Percentiles rank a stretch among this genome's conserved stretches.
Conservation (phyloP, 2,888 invertebrate species). For the Craniophora ligustri region DNA sequence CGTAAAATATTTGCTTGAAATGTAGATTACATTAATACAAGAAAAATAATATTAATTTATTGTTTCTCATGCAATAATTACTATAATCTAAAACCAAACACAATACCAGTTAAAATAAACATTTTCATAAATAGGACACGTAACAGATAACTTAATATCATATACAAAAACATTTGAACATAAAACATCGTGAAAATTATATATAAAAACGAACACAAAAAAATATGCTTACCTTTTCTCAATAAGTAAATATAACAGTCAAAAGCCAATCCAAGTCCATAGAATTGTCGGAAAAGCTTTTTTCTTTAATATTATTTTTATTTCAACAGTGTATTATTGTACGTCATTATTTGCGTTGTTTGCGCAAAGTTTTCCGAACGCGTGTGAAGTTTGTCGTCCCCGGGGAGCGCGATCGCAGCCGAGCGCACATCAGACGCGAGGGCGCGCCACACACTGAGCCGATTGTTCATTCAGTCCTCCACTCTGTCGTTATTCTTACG, state of each 20-base stretch:
- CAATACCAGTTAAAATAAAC: too few species aligned
- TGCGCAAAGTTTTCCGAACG: conserved; percentile 60
- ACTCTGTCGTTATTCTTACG: conserved; percentile 84
- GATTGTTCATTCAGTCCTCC: conserved; percentile 83
- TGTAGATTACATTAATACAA: too few species aligned
- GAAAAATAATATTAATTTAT: too few species aligned
- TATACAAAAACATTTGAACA: neutral
- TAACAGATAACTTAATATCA: neutral
- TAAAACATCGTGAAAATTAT: neutral
- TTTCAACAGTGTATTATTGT: conserved; percentile 30
- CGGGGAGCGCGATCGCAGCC: conserved; percentile 64
- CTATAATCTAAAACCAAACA: too few species aligned
- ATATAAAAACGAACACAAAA: neutral
- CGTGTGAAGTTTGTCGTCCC: conserved; percentile 72
- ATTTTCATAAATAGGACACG: too few species aligned
- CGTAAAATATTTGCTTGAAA: too few species aligned
- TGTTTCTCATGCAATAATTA: too few species aligned
- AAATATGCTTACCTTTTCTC: conserved; percentile 38
- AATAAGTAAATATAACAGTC: conserved; percentile 37
- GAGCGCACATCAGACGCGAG: conserved; percentile 71
- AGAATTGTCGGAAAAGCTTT: conserved; percentile 35
- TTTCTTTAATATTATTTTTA: conserved; percentile 12
- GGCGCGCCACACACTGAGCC: conserved; percentile 83
- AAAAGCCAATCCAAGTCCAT: conserved; percentile 41
- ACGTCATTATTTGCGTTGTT: conserved; percentile 38